Conservation (phyloP, 2,797 vertebrate species). For the Lerista edwardsae region DNA sequence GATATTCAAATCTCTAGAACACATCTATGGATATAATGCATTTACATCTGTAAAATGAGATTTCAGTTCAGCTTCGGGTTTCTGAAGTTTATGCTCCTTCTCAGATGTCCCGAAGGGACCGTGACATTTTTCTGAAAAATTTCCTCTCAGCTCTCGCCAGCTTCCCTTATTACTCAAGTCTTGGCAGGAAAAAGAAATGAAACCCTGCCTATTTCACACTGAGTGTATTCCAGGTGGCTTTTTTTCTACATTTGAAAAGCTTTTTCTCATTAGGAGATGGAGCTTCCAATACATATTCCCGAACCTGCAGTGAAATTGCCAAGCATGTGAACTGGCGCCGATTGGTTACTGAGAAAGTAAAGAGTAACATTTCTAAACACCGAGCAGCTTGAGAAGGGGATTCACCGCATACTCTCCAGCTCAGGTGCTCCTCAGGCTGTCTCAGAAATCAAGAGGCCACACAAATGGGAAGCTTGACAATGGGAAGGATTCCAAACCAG, state of each 20-base stretch:
- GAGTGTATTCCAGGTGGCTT: neutral
- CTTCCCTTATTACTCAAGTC: neutral
- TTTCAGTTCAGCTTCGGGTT: neutral
- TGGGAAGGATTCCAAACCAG: no score
- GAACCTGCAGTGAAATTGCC: no score
- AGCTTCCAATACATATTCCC: no score
- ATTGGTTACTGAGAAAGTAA: neutral
- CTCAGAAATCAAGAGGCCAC: neutral
- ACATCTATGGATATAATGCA: neutral
- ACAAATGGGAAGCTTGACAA: no score
- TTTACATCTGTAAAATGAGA: neutral
- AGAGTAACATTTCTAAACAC: neutral
- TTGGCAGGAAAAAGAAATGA: neutral
- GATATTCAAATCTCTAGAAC: no score
- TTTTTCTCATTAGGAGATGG: no score
- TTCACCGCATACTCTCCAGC: neutral
- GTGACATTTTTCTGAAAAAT: neutral
- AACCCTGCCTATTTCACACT: no score
- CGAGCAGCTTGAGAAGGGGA: neutral
- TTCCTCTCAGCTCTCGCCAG: neutral
- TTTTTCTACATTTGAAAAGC: no score
- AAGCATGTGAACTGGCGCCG: neutral
- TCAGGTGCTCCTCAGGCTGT: neutral
- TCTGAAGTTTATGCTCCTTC: neutral
- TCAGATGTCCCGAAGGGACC: neutral